A percentile compares a stretch with the other conserved stretches of the same genome.
phyloP scores from a whole-genome alignment of 2,888 invertebrate species.

The Tortricodes alternella region DNA sequence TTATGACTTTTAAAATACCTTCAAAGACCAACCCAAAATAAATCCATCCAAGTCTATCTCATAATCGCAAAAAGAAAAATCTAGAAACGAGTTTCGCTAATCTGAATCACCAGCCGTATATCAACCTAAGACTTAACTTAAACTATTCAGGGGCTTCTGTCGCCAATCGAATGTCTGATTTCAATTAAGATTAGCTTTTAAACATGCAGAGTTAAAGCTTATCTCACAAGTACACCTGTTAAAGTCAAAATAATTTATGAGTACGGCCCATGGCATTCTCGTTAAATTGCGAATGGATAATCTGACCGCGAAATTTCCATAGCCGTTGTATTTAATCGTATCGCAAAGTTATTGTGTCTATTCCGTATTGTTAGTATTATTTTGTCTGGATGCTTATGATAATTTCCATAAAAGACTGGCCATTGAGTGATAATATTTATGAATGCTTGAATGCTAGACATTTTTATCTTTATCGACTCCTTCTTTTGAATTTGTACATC shows the following conservation, averaged over 20 bases:
- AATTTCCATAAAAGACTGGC: neutral
- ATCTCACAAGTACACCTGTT: slow-evolving; percentile 80
- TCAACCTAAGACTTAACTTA: slow-evolving; percentile 26
- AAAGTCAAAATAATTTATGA: slow-evolving; percentile 77
- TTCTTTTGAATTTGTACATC: slow-evolving; percentile 5
- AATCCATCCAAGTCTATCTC: too few relatives aligned
- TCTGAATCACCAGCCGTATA: slow-evolving; percentile 7
- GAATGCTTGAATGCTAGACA: too few relatives aligned
- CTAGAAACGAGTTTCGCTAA: slow-evolving; percentile 7
- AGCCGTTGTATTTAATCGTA: slow-evolving; percentile 12
- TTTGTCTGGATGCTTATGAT: slow-evolving; percentile 14
- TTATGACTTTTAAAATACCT: too few relatives aligned
- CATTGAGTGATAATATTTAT: slow-evolving; percentile 11
- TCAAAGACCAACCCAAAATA: too few relatives aligned
- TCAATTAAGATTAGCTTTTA: slow-evolving; percentile 79
- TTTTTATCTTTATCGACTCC: slow-evolving; percentile 7
- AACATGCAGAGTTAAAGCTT: slow-evolving; percentile 77
- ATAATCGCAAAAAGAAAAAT: too few relatives aligned
- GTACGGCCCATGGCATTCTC: slow-evolving; percentile 54
- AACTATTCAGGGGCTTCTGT: slow-evolving; percentile 65
- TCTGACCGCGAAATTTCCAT: slow-evolving; percentile 47
- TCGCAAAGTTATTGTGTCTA: slow-evolving; percentile 14
- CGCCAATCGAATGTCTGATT: slow-evolving; percentile 80
- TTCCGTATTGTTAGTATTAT: slow-evolving; percentile 7
- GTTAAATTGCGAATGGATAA: slow-evolving; percentile 43